These are phyloP conservation scores for Thinocorus orbignyianus DNA, from an alignment of 2,113 vertebrate genomes.

Conservation along the genomic window DNA sequence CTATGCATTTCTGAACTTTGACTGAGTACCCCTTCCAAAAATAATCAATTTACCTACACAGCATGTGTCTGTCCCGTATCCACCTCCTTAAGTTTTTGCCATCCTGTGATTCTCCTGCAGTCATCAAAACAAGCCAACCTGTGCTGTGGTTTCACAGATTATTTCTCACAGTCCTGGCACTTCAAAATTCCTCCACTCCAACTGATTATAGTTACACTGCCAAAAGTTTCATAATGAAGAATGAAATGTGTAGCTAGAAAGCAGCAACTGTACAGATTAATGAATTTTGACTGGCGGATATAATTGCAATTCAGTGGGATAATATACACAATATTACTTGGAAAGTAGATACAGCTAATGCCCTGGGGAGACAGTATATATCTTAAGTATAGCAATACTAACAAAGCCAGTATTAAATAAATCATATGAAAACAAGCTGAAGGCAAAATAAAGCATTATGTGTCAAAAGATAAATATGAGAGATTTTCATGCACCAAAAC, in stretches of 20 bases:
- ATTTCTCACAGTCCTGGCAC: background rate
- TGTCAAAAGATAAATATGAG: conserved; percentile 9
- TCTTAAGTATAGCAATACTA: conserved; percentile 18
- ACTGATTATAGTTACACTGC: background rate
- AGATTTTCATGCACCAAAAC: background rate
- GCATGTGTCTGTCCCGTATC: background rate
- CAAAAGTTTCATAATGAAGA: background rate
- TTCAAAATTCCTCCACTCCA: background rate
- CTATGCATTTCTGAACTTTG: background rate
- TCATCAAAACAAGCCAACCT: background rate
- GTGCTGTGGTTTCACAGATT: background rate
- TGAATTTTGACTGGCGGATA: conserved; percentile 18
- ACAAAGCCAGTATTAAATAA: conserved; percentile 7
- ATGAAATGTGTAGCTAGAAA: conserved; percentile 22
- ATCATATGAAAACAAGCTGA: conserved; percentile 19
- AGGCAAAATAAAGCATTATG: conserved; percentile 34
- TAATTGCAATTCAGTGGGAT: conserved; percentile 25
- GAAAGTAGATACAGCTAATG: background rate
- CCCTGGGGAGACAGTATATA: background rate
- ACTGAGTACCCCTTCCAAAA: background rate
- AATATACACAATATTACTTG: background rate
- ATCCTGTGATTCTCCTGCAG: background rate
- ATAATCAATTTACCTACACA: background rate
- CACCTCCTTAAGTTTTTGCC: background rate
- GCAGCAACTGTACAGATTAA: background rate